Evolutionary conservation across 2,113 vertebrate genomes (phyloP), one percentile per base, ranked within the genome.

Genomic region (Cochlearius cochlearius): DNA sequence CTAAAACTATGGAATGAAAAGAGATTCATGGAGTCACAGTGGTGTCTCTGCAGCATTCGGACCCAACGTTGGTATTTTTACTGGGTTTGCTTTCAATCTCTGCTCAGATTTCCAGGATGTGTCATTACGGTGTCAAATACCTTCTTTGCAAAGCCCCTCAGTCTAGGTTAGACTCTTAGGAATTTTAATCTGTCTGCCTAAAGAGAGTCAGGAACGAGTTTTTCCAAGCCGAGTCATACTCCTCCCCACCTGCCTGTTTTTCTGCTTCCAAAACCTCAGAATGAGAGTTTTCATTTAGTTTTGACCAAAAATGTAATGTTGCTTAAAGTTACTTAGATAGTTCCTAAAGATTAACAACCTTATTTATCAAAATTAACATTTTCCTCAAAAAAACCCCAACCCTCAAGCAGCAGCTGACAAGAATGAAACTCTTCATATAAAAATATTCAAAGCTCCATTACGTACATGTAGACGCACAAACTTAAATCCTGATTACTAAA

Each of bases 121-220:
- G 90, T 84, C 90, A 71, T 73, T 90, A 53, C 2, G 1, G 55
- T 62, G 55, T 86, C 90, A 94, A 93, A 94, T 88, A 56, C 82
- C 21, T 88, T 66, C 78, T 36, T 29, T 88, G 92, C 74, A 83
- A 79, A 88, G 90, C 78, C 71, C 90, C 55, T 60, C 81, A 30
- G 74, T 20, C 63, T 88, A 76, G 49, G 39, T 83, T 95, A 92
- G 96, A 95, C 94, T 83, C 94, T 43, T 10, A 92, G 90, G 96
- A 96, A 96, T 96, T 94, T 96, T 96, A 96, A 96, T 97, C 96
- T 73, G 60, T 69, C 74, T 91, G 84, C 52, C 91, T 85, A 93
- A 87, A 94, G 85, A 93, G 85, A 90, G 55, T 90, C 11, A 9
- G 64, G 76, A 96, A 85, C 2, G 18, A 85, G 34, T 73, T 93